These are phyloP conservation scores for Notiomystis cincta DNA, from an alignment of 2,113 vertebrate species.

Conservation along the genomic window DNA sequence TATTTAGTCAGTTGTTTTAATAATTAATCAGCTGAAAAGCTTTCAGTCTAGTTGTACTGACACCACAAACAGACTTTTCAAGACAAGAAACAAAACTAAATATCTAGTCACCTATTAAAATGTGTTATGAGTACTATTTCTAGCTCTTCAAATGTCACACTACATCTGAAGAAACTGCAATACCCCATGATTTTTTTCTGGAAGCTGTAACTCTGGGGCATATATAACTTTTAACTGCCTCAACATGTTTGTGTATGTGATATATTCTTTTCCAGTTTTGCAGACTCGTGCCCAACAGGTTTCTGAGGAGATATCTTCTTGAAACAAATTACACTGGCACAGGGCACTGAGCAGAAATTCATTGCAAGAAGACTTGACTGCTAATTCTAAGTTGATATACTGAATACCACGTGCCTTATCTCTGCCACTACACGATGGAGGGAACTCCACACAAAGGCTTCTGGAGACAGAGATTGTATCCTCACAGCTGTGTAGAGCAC, in stretches of 20 bases:
- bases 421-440: background rate
- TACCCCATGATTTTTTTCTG: background rate
- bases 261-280: background rate
- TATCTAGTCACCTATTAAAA: constrained; percentile 2
- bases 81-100: background rate
- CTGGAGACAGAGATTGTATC: background rate
- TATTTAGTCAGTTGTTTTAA: constrained; percentile 46
- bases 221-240: background rate
- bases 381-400: background rate
- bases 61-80: background rate
- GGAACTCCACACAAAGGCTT: background rate
- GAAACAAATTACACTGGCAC: background rate
- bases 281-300: background rate
- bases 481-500: background rate
- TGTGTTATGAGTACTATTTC: background rate
- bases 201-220: background rate
- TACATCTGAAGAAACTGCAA: background rate
- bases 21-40: constrained; percentile 34
- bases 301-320: background rate
- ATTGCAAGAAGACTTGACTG: background rate
- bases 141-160: background rate
- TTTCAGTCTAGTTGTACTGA: background rate
- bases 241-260: background rate
- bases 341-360: background rate
- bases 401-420: accelerated